phyloP scores from a whole-genome alignment of 2,113 vertebrate species.

The Benitochromis conjunctus region DNA sequence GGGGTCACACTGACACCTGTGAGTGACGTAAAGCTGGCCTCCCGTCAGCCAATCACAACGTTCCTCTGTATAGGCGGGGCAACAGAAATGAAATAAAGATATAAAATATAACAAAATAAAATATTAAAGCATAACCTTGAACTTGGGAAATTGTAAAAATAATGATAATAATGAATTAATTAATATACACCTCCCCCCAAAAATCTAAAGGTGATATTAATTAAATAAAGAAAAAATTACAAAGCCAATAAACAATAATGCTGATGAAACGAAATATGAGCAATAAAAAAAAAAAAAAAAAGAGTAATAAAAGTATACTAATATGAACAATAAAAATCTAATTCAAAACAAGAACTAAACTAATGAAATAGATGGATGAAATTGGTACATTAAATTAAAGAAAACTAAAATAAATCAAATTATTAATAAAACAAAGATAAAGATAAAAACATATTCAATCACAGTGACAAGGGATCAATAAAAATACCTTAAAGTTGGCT shows the following conservation, averaged over 20 bases:
- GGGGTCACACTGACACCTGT: not conserved
- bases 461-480: no score
- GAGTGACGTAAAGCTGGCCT: not conserved
- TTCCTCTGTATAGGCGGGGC: not conserved
- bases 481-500: no score
- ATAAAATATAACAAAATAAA: not conserved
- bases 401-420: no score
- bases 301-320: no score
- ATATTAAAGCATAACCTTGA: not conserved
- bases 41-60: constrained; percentile 3
- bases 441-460: no score
- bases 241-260: not conserved
- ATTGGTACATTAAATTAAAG: no score
- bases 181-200: not conserved
- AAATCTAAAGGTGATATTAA: not conserved
- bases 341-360: not conserved
- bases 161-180: not conserved
- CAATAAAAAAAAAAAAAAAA: no score
- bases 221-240: not conserved
- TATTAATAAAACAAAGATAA: no score
- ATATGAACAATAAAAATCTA: not conserved
- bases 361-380: not conserved
- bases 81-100: accelerated
- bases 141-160: accelerated
- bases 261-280: not conserved